phyloP scores from a whole-genome alignment of 2,888 invertebrate genomes.

The Cerceris rybyensis region DNA sequence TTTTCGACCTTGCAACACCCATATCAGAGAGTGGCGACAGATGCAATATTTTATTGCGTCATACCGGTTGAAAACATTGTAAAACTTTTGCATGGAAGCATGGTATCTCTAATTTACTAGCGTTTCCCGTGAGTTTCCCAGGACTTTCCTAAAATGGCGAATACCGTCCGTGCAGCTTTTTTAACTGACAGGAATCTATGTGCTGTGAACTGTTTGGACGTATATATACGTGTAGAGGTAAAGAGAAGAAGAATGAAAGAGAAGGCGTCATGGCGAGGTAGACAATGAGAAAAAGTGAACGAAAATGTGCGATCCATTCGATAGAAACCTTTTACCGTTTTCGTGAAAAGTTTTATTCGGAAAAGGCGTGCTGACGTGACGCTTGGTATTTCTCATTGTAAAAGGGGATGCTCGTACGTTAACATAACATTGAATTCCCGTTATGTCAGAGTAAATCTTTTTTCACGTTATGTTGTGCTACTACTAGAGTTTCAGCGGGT shows the following conservation, averaged over 20 bases:
- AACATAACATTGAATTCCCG: neutral
- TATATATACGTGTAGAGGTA: neutral
- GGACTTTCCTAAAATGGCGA: constrained; percentile 1
- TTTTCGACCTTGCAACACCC: neutral
- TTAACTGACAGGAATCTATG: neutral
- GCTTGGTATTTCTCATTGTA: constrained; percentile 42
- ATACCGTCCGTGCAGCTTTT: neutral
- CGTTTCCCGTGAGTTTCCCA: neutral
- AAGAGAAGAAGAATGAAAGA: constrained; percentile 10
- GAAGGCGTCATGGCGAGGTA: constrained; percentile 10
- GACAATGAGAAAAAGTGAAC: constrained; percentile 23
- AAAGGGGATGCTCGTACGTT: constrained; percentile 25
- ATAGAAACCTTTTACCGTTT: constrained; percentile 54
- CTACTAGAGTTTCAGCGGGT: constrained; percentile 16
- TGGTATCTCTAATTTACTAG: constrained; percentile 58
- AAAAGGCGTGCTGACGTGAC: constrained; percentile 43
- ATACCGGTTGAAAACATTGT: constrained; percentile 13
- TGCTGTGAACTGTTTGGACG: neutral
- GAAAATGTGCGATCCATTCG: constrained; percentile 41
- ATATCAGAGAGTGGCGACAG: neutral
- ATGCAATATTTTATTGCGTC: constrained; percentile 28
- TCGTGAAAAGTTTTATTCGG: constrained; percentile 45
- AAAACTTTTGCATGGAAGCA: constrained; percentile 42
- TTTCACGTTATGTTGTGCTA: constrained; percentile 35
- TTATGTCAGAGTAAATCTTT: constrained; percentile 45